Evolutionary conservation across 2,888 invertebrate genomes (phyloP).

Genomic region (Tiliacea citrago): DNA sequence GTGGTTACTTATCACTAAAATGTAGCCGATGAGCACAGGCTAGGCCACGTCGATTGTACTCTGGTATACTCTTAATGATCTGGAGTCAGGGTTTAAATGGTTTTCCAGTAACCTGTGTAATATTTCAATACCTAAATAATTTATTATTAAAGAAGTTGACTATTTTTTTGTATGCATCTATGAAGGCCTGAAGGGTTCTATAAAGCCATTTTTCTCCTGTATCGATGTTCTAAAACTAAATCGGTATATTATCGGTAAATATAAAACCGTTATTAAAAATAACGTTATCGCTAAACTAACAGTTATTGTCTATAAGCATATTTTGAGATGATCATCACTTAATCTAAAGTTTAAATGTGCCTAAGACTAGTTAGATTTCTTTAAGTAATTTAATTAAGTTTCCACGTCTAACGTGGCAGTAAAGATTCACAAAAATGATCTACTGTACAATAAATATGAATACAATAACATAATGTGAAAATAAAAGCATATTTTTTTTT

Average conservation of each 20-base stretch:
- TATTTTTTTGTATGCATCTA: not conserved
- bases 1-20: not conserved
- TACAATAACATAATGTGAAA: slow-evolving; percentile 59
- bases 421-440: slow-evolving; percentile 68
- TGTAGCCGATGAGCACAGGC: not conserved
- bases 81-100: too few relatives aligned
- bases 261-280: slow-evolving; percentile 45
- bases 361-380: slow-evolving; percentile 78
- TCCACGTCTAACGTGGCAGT: slow-evolving; percentile 72
- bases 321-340: slow-evolving; percentile 58
- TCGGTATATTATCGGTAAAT: slow-evolving; percentile 34
- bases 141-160: not conserved
- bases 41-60: not conserved
- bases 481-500: slow-evolving; percentile 66
- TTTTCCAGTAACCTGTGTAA: too few relatives aligned
- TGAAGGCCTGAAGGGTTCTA: not conserved
- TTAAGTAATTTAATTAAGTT: slow-evolving; percentile 64
- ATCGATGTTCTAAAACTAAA: slow-evolving; percentile 8
- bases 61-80: too few relatives aligned
- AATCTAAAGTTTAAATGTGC: slow-evolving; percentile 64
- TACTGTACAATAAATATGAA: slow-evolving; percentile 67
- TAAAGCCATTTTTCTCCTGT: not conserved
- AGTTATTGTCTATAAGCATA: slow-evolving; percentile 64
- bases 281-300: slow-evolving; percentile 47
- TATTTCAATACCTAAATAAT: too few relatives aligned